phyloP scores from a whole-genome alignment of 2,113 vertebrate genomes.

The Reinhardtius hippoglossoides region DNA sequence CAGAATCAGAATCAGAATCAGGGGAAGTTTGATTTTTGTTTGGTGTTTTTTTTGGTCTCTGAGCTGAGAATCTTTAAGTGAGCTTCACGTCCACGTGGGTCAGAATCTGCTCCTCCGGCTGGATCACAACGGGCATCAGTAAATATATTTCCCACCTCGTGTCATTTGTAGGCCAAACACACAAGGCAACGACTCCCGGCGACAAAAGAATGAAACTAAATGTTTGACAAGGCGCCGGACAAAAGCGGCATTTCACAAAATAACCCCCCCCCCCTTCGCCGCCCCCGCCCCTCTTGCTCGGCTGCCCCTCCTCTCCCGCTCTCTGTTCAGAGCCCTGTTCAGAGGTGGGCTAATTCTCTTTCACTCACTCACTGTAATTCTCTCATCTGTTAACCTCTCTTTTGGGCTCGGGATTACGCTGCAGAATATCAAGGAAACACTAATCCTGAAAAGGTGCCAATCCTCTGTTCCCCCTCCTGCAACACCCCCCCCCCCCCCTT shows the following conservation, averaged over 20 bases:
- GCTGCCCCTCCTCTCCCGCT: not conserved
- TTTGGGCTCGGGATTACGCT: conserved; percentile 72
- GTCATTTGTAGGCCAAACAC: conserved; percentile 62
- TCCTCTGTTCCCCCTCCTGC: conserved; percentile 50
- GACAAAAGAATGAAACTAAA: conserved; percentile 72
- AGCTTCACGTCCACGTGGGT: conserved; percentile 7
- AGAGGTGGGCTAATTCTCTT: conserved; percentile 70
- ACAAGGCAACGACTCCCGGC: conserved; percentile 64
- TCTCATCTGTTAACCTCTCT: conserved; percentile 75
- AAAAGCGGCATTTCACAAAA: conserved; percentile 73
- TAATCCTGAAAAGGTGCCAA: conserved; percentile 80
- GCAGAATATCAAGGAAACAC: conserved; percentile 78
- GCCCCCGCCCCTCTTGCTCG: conserved; percentile 7
- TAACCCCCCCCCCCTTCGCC: conserved; percentile 29
- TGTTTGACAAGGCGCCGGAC: conserved; percentile 73
- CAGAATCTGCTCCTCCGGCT: conserved; percentile 11
- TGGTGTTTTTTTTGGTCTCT: not conserved
- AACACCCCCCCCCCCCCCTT: conserved; percentile 20
- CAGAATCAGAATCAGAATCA: conserved; percentile 3
- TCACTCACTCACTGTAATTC: conserved; percentile 55
- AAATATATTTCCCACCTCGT: conserved; percentile 28
- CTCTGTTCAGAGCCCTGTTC: conserved; percentile 31
- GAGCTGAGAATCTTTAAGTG: not conserved
- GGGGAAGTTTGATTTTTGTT: conserved; percentile 3
- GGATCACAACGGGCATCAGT: conserved; percentile 16